Conservation (phyloP, 2,797 vertebrate genomes). For the Xiphophorus birchmanni region DNA sequence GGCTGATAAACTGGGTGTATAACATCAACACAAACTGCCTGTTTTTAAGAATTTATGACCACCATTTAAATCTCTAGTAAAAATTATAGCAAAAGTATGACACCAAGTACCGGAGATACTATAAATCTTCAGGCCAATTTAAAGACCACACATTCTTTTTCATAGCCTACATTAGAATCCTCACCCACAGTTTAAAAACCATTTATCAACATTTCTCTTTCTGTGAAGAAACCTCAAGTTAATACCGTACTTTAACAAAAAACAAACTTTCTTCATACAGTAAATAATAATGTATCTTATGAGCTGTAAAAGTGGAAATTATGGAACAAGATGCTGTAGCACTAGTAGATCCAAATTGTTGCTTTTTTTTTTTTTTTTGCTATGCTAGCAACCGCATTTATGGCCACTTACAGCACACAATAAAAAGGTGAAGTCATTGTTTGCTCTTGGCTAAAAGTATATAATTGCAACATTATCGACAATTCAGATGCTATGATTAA, state of each 20-base stretch:
- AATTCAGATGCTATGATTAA: constrained; percentile 37
- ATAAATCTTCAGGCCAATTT: neutral
- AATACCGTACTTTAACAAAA: neutral
- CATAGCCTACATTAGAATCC: neutral
- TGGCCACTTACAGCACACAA: constrained; percentile 53
- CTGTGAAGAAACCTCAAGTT: constrained; percentile 45
- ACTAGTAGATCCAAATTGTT: constrained; percentile 27
- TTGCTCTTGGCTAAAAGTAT: constrained; percentile 65
- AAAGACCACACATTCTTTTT: neutral
- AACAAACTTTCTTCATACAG: neutral
- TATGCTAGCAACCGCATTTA: constrained; percentile 65
- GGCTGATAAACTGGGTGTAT: neutral
- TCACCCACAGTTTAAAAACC: constrained; percentile 21
- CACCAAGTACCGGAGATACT: neutral
- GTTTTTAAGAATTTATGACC: neutral
- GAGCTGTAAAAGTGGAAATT: constrained; percentile 9
- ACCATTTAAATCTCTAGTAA: neutral
- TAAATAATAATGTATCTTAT: neutral
- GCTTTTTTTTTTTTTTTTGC: constrained; percentile 29
- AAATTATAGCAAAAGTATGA: neutral
- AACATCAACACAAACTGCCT: neutral
- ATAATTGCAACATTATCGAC: constrained; percentile 47
- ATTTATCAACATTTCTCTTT: constrained; percentile 39
- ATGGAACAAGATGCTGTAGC: constrained; percentile 28
- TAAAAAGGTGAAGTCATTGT: constrained; percentile 66